phyloP scores from a whole-genome alignment of 2,797 vertebrate genomes.

The Pangasius djambal region DNA sequence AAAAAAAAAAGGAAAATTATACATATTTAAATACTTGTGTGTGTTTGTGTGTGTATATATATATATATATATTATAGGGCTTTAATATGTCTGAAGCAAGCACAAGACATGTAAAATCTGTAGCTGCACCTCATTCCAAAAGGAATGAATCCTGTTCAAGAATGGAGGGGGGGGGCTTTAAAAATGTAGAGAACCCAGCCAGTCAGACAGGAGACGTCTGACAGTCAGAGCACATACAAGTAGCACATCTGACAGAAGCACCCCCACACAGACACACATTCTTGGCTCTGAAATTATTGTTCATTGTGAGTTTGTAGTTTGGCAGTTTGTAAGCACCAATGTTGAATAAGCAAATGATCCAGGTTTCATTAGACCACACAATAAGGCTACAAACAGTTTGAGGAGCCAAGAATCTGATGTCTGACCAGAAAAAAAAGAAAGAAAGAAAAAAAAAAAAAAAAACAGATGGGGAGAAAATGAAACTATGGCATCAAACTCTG shows the following conservation, averaged over 20 bases:
- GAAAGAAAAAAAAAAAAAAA: not conserved
- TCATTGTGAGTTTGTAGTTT: slow-evolving; percentile 58
- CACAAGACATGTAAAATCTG: slow-evolving; percentile 60
- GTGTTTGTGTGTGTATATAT: no score
- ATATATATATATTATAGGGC: slow-evolving; percentile 49
- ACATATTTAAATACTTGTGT: slow-evolving; percentile 60
- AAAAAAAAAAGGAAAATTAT: slow-evolving; percentile 52
- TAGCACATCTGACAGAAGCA: slow-evolving; percentile 37
- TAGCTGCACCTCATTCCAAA: slow-evolving; percentile 63
- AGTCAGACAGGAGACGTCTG: slow-evolving; percentile 40
- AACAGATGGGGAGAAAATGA: slow-evolving; percentile 14
- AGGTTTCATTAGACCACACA: slow-evolving; percentile 57
- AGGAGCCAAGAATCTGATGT: slow-evolving; percentile 60
- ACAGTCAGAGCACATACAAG: slow-evolving; percentile 30
- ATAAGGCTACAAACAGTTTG: slow-evolving; percentile 62
- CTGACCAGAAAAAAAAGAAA: slow-evolving; percentile 25
- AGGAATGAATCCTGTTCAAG: slow-evolving; percentile 55
- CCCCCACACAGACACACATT: slow-evolving; percentile 53
- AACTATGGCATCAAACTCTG: slow-evolving; percentile 39
- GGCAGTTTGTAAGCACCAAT: slow-evolving; percentile 68
- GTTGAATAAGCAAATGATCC: slow-evolving; percentile 57
- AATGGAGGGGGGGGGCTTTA: not conserved
- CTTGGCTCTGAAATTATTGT: slow-evolving; percentile 55
- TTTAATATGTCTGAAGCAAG: slow-evolving; percentile 65
- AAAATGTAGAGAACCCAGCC: slow-evolving; percentile 38